These are phyloP conservation scores for Chironomus tentans DNA, from an alignment of 2,888 invertebrate genomes.

Conservation along the genomic window DNA sequence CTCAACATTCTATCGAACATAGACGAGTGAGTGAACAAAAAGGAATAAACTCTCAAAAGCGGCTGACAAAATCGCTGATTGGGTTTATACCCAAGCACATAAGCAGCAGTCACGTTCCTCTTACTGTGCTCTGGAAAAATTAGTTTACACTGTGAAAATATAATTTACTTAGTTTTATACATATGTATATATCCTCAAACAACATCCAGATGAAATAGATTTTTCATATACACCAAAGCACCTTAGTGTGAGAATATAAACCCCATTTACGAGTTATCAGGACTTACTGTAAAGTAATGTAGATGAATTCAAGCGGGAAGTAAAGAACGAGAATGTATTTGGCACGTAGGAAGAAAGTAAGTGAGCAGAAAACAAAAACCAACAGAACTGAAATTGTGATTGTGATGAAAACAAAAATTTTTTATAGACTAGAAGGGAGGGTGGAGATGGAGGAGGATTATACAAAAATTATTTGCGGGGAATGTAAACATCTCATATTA, in stretches of 20 bases:
- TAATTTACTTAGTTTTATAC: background rate
- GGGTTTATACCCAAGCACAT: too few species aligned
- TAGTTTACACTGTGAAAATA: too few species aligned
- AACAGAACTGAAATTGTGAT: too few species aligned
- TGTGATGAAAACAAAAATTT: too few species aligned
- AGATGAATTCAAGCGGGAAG: background rate
- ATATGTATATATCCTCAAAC: background rate
- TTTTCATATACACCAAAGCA: too few species aligned
- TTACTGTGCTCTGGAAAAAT: too few species aligned
- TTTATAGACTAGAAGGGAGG: too few species aligned
- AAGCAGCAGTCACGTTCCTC: background rate
- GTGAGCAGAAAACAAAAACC: background rate
- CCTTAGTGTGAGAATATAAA: too few species aligned
- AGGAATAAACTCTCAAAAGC: background rate
- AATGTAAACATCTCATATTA: background rate
- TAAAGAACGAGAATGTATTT: constrained; percentile 8
- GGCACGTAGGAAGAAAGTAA: constrained; percentile 19
- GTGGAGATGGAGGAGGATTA: too few species aligned
- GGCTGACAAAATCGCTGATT: background rate
- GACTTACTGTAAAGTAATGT: background rate
- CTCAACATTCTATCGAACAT: background rate
- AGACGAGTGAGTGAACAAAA: background rate
- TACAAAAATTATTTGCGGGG: background rate
- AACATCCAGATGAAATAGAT: too few species aligned
- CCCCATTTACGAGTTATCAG: background rate